phyloP scores from a whole-genome alignment of 1,140 invertebrate species.

The fruit fly (Drosophila melanogaster) region DNA sequence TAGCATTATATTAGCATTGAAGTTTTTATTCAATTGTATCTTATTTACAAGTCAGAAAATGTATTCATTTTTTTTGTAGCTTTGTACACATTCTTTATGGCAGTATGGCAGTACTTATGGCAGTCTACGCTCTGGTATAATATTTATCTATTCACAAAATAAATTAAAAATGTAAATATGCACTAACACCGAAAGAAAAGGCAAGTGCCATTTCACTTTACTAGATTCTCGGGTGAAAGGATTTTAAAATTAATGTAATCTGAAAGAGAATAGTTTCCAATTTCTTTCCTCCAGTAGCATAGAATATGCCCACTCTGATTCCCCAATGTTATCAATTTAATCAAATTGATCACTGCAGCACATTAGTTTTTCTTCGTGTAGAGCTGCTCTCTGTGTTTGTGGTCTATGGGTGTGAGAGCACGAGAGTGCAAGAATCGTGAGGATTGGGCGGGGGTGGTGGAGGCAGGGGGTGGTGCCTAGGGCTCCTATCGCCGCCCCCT shows the following conservation, averaged over 20 bases:
- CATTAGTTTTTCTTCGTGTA: conserved; percentile 15
- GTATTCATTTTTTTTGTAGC: no score
- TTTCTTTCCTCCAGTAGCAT: no score
- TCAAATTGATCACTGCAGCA: not conserved
- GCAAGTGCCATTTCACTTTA: no score
- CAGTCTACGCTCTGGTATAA: not conserved
- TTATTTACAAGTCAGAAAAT: no score
- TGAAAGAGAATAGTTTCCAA: no score
- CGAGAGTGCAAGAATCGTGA: conserved; percentile 17
- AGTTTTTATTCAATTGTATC: not conserved
- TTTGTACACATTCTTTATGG: not conserved
- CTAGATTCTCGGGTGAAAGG: no score
- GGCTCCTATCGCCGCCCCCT: conserved; percentile 62
- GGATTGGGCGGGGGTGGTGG: not conserved
- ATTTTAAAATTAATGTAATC: no score
- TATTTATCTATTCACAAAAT: not conserved
- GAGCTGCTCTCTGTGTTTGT: conserved; percentile 33
- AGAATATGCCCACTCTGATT: no score
- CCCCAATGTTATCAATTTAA: not conserved
- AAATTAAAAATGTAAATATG: not conserved
- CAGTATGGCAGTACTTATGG: no score
- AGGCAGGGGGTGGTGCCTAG: conserved; percentile 18
- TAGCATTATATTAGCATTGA: not conserved
- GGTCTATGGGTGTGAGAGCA: conserved; percentile 43
- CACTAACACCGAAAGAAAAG: not conserved